phyloP scores from a whole-genome alignment of 2,797 vertebrate species.

The Sebastolobus altivelis region DNA sequence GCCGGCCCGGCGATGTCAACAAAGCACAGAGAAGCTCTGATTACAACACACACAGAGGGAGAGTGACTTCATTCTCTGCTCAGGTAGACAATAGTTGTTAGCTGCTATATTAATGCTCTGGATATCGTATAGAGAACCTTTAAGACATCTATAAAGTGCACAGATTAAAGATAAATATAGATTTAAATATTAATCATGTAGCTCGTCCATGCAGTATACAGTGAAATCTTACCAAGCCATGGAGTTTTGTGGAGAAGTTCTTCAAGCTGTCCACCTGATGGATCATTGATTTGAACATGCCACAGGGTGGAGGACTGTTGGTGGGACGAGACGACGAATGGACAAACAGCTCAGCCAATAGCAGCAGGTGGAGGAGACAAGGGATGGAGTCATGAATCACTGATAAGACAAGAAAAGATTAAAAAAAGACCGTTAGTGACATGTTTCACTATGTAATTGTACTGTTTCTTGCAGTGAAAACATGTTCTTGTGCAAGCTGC shows the following conservation, averaged over 20 bases:
- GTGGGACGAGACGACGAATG: slow-evolving; percentile 39
- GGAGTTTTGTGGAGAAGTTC: slow-evolving; percentile 27
- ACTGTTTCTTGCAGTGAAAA: background rate
- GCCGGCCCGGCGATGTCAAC: too few species aligned
- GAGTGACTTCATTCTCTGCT: too few species aligned
- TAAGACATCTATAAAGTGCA: background rate
- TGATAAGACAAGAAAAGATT: slow-evolving; percentile 52
- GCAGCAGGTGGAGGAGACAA: slow-evolving; percentile 69
- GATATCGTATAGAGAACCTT: too few species aligned
- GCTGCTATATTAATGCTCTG: too few species aligned
- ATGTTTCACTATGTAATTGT: background rate
- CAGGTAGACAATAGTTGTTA: too few species aligned
- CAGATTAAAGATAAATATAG: background rate
- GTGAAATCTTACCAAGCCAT: slow-evolving; percentile 52
- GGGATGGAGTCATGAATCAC: slow-evolving; percentile 51
- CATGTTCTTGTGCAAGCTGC: background rate
- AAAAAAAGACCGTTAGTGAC: background rate
- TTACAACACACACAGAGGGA: too few species aligned
- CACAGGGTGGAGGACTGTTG: slow-evolving; percentile 13
- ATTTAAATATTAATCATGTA: background rate
- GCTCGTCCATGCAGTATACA: background rate
- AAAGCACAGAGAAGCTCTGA: too few species aligned
- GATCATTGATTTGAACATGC: slow-evolving; percentile 32
- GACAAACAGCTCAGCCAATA: slow-evolving; percentile 69
- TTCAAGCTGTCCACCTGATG: slow-evolving; percentile 42